Base-by-base conservation (phyloP, 2,113 vertebrate species). In the Forbesichthys agassizii region DNA sequence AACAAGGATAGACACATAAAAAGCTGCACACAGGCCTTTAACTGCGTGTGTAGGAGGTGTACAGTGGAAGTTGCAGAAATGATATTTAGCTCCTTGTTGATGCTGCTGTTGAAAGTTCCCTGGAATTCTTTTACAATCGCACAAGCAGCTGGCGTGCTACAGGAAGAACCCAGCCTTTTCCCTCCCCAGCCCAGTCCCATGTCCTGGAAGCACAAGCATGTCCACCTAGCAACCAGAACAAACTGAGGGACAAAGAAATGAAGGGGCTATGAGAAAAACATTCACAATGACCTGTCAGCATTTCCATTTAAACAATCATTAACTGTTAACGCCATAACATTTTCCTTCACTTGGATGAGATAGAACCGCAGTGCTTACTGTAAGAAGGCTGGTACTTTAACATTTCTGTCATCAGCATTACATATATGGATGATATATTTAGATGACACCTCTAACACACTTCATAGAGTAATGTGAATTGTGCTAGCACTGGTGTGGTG, bases 91-190 rank as follows among this genome's bases (percentile, higher is more conserved):
- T 42, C 36, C 36, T 42, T 42, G 5, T 42, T 7, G 7, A 42
- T 42, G 36, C 36, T 42, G 36, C 36, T 42, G 36, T 42, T 8
- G 36, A 42, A 42, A 8, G 36, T 42, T 42, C 36, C 36, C 36
- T 42, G 36, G 36, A 42, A 42, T 42, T 8, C 4, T 42, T 62
- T 52, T 63, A 11, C 65, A 72, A 75, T 75, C 13, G 27, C 27
- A 61, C 75, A 71, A 75, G 72, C 13, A 16, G 78, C 58, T 78
- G 62, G 52, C 42, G 46, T 68, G 66, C 49, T 59, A 69, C 85
- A 90, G 87, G 90, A 90, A 89, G 86, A 84, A 70, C 88, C 81
- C 62, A 87, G 81, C 91, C 87, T 82, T 86, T 91, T 90, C 36
- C 87, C 89, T 89, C 74, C 20, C 79, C 76, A 70, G 58, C 83